Evolutionary conservation across 2,113 vertebrate genomes (phyloP).

Genomic region (Centropus unirufus): DNA sequence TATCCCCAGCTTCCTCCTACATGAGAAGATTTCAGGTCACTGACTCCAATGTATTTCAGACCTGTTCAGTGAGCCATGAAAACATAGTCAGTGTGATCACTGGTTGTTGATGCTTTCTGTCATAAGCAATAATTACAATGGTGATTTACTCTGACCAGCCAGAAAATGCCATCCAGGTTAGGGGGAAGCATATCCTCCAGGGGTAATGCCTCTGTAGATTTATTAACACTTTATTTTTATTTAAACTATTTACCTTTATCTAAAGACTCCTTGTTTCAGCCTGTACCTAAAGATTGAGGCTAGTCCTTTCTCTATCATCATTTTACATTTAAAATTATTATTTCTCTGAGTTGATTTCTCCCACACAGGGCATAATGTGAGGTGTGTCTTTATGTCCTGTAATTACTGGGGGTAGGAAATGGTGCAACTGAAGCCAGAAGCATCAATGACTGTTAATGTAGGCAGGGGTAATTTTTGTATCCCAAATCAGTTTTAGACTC

Average conservation of each 20-base stretch:
- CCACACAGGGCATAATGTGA: background rate
- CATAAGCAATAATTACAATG: background rate
- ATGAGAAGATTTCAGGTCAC: background rate
- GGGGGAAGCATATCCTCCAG: background rate
- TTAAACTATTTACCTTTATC: no score
- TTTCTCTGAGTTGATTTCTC: background rate
- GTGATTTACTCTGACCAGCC: background rate
- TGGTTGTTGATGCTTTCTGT: background rate
- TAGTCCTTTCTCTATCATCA: background rate
- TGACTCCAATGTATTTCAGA: background rate
- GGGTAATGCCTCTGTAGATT: background rate
- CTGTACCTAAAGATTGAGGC: background rate
- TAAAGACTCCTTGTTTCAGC: background rate
- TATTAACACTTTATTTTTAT: background rate
- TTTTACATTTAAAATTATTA: background rate
- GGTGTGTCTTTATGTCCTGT: background rate
- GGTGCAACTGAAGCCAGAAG: slow-evolving; percentile 33
- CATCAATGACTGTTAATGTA: slow-evolving; percentile 9
- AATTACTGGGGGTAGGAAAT: slow-evolving; percentile 31
- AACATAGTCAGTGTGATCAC: background rate
- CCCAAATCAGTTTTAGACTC: slow-evolving; percentile 45
- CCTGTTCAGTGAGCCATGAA: background rate
- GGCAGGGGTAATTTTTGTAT: slow-evolving; percentile 5
- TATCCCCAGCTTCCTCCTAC: background rate
- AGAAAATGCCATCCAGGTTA: background rate